These are phyloP conservation scores for Rhynchotus rufescens DNA, from an alignment of 2,797 vertebrate species.

Conservation along the genomic window DNA sequence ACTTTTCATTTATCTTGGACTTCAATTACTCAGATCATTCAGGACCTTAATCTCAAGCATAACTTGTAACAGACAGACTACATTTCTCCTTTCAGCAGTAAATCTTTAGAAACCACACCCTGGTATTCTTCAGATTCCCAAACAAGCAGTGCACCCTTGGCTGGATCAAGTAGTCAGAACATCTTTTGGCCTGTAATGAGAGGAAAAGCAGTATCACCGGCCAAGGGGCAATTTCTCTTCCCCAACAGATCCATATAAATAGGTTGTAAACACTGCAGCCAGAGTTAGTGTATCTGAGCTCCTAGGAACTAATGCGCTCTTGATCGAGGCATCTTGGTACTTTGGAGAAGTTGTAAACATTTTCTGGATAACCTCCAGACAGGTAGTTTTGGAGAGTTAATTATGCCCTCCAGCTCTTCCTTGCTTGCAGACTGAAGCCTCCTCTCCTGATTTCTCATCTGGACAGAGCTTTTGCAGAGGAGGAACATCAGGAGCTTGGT, in stretches of 20 bases:
- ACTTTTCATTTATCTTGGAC: not conserved
- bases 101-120: not conserved
- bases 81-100: not conserved
- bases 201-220: not conserved
- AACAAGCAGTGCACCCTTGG: not conserved
- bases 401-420: not conserved
- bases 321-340: not conserved
- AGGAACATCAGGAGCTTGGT: not conserved
- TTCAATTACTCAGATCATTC: not conserved
- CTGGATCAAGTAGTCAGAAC: not conserved
- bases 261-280: not conserved
- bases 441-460: not conserved
- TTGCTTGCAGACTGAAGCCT: not conserved
- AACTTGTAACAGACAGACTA: not conserved
- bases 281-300: not conserved
- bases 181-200: not conserved
- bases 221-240: not conserved
- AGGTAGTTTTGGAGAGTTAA: not conserved
- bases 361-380: not conserved
- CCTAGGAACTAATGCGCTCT: not conserved
- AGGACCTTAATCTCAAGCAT: not conserved
- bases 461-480: not conserved
- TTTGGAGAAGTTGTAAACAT: not conserved
- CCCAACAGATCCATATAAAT: not conserved
- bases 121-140: not conserved